Percentiles rank a stretch among this genome's conserved stretches.
Evolutionary conservation across 2,113 vertebrate species (phyloP).

Genomic region (Myotis davidii): DNA sequence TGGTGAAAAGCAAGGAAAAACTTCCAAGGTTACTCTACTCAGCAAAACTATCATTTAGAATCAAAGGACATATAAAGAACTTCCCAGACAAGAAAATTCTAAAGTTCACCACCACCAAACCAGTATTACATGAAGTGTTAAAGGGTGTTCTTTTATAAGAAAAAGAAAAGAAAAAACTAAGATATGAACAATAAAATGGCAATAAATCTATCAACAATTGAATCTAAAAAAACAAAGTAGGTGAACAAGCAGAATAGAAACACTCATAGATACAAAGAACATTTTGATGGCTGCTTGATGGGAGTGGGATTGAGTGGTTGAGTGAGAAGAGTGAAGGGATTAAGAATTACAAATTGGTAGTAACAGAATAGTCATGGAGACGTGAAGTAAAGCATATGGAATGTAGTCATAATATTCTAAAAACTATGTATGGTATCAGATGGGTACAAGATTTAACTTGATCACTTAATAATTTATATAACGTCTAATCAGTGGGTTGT

Average conservation of each 20-base stretch:
- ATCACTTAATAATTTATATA: not conserved
- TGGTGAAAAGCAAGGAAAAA: not conserved
- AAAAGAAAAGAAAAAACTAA: not conserved
- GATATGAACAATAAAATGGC: not conserved
- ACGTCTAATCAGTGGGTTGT: not conserved
- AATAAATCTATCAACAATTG: not conserved
- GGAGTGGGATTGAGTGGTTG: not conserved
- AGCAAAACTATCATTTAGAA: not conserved
- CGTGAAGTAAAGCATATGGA: not conserved
- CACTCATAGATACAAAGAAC: not conserved
- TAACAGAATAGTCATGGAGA: not conserved
- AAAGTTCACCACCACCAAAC: not conserved
- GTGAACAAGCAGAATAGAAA: not conserved
- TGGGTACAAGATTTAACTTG: not conserved
- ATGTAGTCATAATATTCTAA: not conserved
- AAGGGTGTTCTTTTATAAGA: not conserved
- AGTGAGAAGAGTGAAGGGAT: not conserved
- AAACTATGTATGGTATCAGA: not conserved
- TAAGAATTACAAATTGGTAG: not conserved
- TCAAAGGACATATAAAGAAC: not conserved
- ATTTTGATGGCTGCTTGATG: not conserved
- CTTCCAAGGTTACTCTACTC: not conserved
- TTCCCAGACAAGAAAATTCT: not conserved
- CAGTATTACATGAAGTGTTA: not conserved
- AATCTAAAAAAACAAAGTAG: not conserved